A percentile compares a stretch with the other conserved stretches of the same genome.
Evolutionary conservation across 2,888 invertebrate genomes (phyloP).

Genomic region (Agonopterix arenella): DNA sequence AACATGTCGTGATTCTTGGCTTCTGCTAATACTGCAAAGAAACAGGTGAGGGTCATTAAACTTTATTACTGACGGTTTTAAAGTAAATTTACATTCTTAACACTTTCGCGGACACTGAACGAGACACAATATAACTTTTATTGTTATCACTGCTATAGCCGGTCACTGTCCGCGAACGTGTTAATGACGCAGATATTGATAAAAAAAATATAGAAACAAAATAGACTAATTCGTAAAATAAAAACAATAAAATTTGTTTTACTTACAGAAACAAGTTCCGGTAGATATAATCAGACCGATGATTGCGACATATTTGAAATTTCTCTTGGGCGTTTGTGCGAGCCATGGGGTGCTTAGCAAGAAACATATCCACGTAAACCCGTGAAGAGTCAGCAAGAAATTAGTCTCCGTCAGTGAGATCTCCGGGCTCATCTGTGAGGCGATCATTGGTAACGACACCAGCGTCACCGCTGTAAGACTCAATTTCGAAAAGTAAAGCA

Average conservation of each 20-base stretch:
- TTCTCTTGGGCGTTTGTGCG: constrained; percentile 57
- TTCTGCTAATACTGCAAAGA: constrained; percentile 50
- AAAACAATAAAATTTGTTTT: background rate
- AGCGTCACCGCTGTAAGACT: constrained; percentile 52
- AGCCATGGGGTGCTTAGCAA: constrained; percentile 63
- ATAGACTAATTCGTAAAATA: background rate
- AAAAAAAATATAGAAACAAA: background rate
- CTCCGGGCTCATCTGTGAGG: constrained; percentile 48
- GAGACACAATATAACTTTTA: too few species aligned
- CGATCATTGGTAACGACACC: constrained; percentile 52
- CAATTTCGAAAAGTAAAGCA: constrained; percentile 51
- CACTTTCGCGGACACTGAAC: too few species aligned
- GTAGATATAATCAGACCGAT: constrained; percentile 51
- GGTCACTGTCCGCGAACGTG: too few species aligned
- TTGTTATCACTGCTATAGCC: too few species aligned
- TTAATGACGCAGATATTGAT: too few species aligned
- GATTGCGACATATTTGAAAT: constrained; percentile 57
- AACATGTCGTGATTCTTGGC: constrained; percentile 61
- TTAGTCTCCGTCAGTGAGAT: constrained; percentile 55
- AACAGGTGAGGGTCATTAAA: background rate
- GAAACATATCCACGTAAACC: constrained; percentile 69
- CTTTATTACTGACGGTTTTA: background rate
- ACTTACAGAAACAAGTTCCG: constrained; percentile 56
- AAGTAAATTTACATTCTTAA: background rate
- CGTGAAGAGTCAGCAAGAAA: constrained; percentile 60